These are phyloP conservation scores for Ctenopoma kingsleyae DNA, from an alignment of 2,797 vertebrate species.

Conservation along the genomic window DNA sequence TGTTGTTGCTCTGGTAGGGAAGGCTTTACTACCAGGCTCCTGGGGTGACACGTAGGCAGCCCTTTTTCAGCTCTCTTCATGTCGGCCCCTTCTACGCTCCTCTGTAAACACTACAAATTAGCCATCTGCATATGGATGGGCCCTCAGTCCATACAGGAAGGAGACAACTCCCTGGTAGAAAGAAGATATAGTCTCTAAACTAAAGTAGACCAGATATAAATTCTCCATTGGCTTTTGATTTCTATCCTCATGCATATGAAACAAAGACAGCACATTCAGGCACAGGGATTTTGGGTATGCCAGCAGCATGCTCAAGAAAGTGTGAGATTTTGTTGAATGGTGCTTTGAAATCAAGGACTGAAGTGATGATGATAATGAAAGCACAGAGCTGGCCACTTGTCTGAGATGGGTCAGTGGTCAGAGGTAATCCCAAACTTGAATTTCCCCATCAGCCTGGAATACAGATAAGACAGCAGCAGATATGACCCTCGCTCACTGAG, in stretches of 20 bases:
- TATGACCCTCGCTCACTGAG: constrained; percentile 62
- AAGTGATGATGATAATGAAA: constrained; percentile 56
- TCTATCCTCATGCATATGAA: constrained; percentile 64
- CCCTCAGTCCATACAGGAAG: constrained; percentile 77
- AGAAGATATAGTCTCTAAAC: constrained; percentile 50
- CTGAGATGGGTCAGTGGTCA: constrained; percentile 77
- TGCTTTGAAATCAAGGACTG: constrained; percentile 39
- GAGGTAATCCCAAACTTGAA: constrained; percentile 83
- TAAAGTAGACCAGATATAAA: constrained; percentile 49
- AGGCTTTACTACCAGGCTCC: constrained; percentile 72
- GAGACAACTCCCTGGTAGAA: constrained; percentile 57
- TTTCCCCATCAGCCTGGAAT: constrained; percentile 81
- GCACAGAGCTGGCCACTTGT: constrained; percentile 42
- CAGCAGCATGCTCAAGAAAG: constrained; percentile 33
- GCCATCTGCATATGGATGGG: constrained; percentile 84
- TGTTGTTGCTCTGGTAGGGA: constrained; percentile 74
- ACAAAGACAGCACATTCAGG: constrained; percentile 34
- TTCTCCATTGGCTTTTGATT: constrained; percentile 62
- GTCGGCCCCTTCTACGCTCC: constrained; percentile 69
- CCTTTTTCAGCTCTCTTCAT: constrained; percentile 75
- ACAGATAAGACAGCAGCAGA: constrained; percentile 82
- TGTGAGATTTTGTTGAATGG: constrained; percentile 41
- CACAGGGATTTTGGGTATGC: constrained; percentile 25
- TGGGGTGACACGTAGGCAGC: constrained; percentile 77
- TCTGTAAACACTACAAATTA: constrained; percentile 82